A percentile compares a stretch with the other conserved stretches of the same genome.
phyloP scores from a whole-genome alignment of 2,888 invertebrate genomes.

The Belgica antarctica region DNA sequence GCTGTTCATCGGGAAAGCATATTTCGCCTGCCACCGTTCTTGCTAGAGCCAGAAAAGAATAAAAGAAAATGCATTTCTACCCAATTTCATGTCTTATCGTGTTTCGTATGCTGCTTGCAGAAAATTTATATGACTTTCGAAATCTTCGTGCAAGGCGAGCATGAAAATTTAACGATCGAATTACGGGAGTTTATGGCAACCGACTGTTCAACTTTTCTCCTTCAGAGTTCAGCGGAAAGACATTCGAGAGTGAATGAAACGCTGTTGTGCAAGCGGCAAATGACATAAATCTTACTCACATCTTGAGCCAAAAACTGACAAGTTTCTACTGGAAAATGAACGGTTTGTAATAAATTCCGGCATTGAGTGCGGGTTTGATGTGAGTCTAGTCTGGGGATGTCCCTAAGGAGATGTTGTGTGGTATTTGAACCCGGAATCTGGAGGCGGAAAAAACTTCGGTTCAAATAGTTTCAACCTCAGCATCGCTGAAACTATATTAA shows the following conservation, averaged over 20 bases:
- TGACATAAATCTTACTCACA: constrained; percentile 1
- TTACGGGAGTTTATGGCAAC: constrained; percentile 28
- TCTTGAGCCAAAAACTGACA: constrained; percentile 6
- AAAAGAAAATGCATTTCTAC: constrained; percentile 12
- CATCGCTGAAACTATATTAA: too few relatives aligned
- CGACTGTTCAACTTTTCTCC: not conserved
- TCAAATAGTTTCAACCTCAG: too few relatives aligned
- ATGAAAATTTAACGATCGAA: constrained; percentile 31
- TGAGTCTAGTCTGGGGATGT: too few relatives aligned
- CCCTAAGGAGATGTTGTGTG: too few relatives aligned
- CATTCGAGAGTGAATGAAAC: not conserved
- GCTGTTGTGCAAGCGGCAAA: not conserved
- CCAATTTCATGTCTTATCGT: constrained; percentile 26
- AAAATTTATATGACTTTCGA: not conserved
- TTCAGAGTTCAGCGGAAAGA: too few relatives aligned
- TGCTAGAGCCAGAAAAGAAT: not conserved
- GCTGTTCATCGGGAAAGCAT: not conserved
- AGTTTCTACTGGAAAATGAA: too few relatives aligned
- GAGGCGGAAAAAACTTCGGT: too few relatives aligned
- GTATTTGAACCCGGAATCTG: too few relatives aligned
- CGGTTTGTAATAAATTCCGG: not conserved
- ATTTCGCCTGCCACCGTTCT: constrained; percentile 7
- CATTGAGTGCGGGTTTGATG: not conserved
- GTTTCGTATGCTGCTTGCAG: not conserved
- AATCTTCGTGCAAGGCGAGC: constrained; percentile 27